Percentiles rank a stretch among this genome's conserved stretches.
phyloP scores from a whole-genome alignment of 1,140 invertebrate genomes.

The Phymastichus coffea region DNA sequence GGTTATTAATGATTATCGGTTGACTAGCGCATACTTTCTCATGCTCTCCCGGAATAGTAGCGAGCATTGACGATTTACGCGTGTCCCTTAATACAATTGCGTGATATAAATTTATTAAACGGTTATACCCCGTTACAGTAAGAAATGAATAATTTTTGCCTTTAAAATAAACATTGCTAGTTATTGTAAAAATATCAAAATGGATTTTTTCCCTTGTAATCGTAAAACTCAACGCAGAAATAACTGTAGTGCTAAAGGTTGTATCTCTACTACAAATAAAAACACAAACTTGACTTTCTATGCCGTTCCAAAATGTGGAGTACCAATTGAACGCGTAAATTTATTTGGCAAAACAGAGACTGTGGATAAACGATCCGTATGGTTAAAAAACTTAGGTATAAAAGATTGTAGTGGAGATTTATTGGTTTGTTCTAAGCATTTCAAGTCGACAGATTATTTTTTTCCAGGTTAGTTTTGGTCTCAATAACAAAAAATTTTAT shows the following conservation, averaged over 20 bases:
- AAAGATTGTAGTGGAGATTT: not conserved
- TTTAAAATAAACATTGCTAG: no score
- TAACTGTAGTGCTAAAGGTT: constrained; percentile 11
- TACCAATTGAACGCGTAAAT: constrained; percentile 2
- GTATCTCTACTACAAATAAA: constrained; percentile 3
- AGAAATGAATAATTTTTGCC: no score
- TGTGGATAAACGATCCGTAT: constrained; percentile 19
- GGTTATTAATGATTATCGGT: no score
- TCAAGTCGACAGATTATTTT: constrained; percentile 17
- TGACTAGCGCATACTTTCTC: no score
- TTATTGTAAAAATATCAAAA: no score
- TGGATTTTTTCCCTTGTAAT: no score
- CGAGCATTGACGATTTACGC: no score
- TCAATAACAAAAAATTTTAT: not conserved
- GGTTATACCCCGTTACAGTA: no score
- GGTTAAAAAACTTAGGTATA: constrained; percentile 15
- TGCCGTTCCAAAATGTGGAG: constrained; percentile 11
- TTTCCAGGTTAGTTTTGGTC: constrained; percentile 12
- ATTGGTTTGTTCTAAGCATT: constrained; percentile 24
- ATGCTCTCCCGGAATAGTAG: no score
- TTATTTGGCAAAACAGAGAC: constrained; percentile 14
- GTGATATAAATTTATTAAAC: no score
- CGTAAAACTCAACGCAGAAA: no score
- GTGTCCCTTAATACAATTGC: no score
- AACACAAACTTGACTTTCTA: constrained; percentile 24